phyloP scores from a whole-genome alignment of 2,888 invertebrate genomes.

The Steinernema scapterisci region DNA sequence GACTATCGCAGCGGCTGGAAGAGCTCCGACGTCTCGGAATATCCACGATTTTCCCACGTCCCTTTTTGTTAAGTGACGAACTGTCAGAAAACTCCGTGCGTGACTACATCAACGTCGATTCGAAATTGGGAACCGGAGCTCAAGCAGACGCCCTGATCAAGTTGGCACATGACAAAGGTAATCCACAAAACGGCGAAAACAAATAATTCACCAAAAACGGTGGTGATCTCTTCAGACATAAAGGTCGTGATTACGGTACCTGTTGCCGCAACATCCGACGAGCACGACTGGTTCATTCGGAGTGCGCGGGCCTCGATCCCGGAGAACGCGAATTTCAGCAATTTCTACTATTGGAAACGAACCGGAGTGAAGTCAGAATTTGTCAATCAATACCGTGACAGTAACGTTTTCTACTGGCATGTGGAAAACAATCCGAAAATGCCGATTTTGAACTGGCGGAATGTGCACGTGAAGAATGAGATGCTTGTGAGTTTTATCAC shows the following conservation, averaged over 20 bases:
- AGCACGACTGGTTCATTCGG: slow-evolving; percentile 77
- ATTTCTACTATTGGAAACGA: slow-evolving; percentile 49
- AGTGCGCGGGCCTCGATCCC: slow-evolving; percentile 54
- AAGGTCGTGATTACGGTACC: slow-evolving; percentile 71
- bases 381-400: slow-evolving; percentile 50
- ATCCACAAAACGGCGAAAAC: neutral
- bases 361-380: slow-evolving; percentile 42
- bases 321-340: slow-evolving; percentile 58
- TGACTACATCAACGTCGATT: slow-evolving; percentile 76
- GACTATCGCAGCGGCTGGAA: slow-evolving; percentile 66
- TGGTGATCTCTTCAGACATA: slow-evolving; percentile 46
- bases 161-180: slow-evolving; percentile 73
- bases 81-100: slow-evolving; percentile 71
- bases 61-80: slow-evolving; percentile 43
- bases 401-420: slow-evolving; percentile 56
- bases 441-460: slow-evolving; percentile 69
- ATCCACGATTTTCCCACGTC: slow-evolving; percentile 43
- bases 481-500: slow-evolving; percentile 9
- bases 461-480: neutral
- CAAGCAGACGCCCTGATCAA: slow-evolving; percentile 76
- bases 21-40: slow-evolving; percentile 44
- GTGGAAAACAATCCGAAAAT: slow-evolving; percentile 55
- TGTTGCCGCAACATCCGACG: slow-evolving; percentile 71
- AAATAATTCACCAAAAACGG: slow-evolving; percentile 6
- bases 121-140: slow-evolving; percentile 75